Conservation (phyloP, 2,113 vertebrate species). For the Machaerirhynchus nigripectus region DNA sequence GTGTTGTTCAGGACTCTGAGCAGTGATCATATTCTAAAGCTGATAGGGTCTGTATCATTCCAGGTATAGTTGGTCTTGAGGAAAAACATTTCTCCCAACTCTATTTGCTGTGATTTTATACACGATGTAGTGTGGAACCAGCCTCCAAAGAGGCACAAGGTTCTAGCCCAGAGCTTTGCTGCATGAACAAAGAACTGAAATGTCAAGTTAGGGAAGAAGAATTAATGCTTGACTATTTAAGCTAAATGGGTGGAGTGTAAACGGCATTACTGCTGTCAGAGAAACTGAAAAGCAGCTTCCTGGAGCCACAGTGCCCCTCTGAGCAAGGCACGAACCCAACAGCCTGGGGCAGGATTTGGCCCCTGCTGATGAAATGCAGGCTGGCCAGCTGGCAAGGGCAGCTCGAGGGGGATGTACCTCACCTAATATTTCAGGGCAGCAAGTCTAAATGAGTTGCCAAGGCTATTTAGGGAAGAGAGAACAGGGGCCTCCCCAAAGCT, state of each 20-base stretch:
- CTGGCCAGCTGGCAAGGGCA: background rate
- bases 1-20: background rate
- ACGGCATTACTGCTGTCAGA: background rate
- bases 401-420: background rate
- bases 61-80: background rate
- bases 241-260: background rate
- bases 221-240: background rate
- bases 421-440: background rate
- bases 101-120: background rate
- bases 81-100: background rate
- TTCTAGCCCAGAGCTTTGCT: background rate
- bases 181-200: background rate
- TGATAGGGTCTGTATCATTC: background rate
- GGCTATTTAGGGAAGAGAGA: background rate
- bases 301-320: background rate
- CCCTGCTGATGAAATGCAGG: background rate
- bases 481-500: background rate
- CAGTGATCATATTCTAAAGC: background rate
- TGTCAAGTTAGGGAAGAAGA: conserved; percentile 4
- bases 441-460: background rate
- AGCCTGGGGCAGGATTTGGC: background rate
- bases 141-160: background rate
- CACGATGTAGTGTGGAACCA: background rate
- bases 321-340: background rate
- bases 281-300: background rate